Evolutionary conservation across 2,113 vertebrate species (phyloP).

Genomic region (Tyrannus savana): DNA sequence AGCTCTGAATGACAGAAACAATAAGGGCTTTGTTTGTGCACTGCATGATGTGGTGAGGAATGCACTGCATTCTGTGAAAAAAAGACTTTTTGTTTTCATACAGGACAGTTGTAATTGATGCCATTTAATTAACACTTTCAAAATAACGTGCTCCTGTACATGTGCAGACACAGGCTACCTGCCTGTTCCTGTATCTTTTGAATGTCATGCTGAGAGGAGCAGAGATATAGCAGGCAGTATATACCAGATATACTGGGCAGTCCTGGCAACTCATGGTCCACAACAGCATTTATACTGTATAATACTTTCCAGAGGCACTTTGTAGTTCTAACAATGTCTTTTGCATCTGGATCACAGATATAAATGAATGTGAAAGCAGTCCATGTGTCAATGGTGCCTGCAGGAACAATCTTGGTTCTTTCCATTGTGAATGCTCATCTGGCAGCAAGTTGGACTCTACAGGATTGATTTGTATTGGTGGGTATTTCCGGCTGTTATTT

Average conservation of each 20-base stretch:
- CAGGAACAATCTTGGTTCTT: slow-evolving; percentile 86
- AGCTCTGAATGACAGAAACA: slow-evolving; percentile 49
- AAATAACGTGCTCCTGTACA: neutral
- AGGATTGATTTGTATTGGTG: slow-evolving; percentile 83
- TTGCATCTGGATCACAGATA: slow-evolving; percentile 77
- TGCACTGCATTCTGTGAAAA: neutral
- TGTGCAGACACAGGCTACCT: neutral
- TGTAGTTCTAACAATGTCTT: slow-evolving; percentile 55
- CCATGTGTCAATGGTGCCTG: slow-evolving; percentile 83
- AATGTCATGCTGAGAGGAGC: neutral
- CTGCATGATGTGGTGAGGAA: neutral
- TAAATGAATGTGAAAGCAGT: slow-evolving; percentile 85
- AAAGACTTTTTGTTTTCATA: slow-evolving; percentile 26
- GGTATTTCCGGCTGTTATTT: neutral
- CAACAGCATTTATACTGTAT: neutral
- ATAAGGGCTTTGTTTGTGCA: slow-evolving; percentile 45
- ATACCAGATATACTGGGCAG: neutral
- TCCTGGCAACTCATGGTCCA: slow-evolving; percentile 37
- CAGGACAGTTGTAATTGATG: neutral
- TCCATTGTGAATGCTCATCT: slow-evolving; percentile 82
- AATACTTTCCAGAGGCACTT: slow-evolving; percentile 64
- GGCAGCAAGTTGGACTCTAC: slow-evolving; percentile 83
- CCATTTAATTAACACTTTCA: neutral
- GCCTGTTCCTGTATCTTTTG: neutral
- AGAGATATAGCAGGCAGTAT: neutral